Percentiles rank a stretch among this genome's conserved stretches.
phyloP scores from a whole-genome alignment of 2,888 invertebrate species.

The Leucoptera coffeella region DNA sequence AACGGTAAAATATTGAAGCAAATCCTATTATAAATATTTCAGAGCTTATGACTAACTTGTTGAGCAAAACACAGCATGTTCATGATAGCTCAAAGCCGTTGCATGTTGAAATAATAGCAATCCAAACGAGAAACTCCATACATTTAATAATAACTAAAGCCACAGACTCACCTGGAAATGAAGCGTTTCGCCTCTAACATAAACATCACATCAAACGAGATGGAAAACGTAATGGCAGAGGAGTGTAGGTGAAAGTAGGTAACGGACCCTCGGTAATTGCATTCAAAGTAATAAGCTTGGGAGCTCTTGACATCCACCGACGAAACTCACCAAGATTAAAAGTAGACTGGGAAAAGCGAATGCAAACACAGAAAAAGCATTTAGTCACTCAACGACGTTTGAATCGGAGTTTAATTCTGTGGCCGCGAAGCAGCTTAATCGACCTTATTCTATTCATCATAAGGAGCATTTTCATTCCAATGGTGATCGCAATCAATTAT shows the following conservation, averaged over 20 bases:
- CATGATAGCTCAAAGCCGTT: no score
- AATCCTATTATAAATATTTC: no score
- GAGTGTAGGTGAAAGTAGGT: conserved; percentile 1
- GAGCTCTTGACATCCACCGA: conserved; percentile 4
- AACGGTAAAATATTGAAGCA: no score
- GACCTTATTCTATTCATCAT: no score
- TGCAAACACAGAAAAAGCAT: conserved; percentile 41
- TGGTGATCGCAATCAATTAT: no score
- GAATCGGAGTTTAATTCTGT: conserved; percentile 1
- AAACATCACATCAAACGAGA: not conserved
- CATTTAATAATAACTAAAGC: no score
- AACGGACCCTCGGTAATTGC: conserved; percentile 5
- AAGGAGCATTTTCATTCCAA: no score
- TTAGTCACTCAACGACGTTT: conserved; percentile 19
- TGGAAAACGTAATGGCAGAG: not conserved
- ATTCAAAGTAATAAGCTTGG: conserved; percentile 6
- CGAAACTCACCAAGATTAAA: conserved; percentile 7
- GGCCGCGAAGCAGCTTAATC: conserved; percentile 4
- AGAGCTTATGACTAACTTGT: no score
- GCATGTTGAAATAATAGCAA: no score
- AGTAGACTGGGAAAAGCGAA: conserved; percentile 16
- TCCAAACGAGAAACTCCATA: no score
- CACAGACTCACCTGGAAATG: not conserved
- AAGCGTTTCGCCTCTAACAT: not conserved
- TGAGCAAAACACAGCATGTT: no score